Evolutionary conservation across 2,797 vertebrate species (phyloP), one percentile per base, ranked within the genome.

Genomic region (Otolemur crassicaudatus): DNA sequence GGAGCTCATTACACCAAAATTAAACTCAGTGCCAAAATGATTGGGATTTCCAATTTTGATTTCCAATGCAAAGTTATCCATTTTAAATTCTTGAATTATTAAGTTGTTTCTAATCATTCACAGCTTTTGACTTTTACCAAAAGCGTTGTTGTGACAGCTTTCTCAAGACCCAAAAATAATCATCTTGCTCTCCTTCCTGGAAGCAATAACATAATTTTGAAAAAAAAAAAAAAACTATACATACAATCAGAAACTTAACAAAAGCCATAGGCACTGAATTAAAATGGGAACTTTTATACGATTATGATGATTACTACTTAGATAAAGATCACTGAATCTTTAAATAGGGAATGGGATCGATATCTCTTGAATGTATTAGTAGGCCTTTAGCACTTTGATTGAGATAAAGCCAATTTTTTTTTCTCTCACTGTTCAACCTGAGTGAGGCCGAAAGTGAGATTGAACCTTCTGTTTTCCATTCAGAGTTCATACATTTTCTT

Each of bases 1-100:
- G 69, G 49, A 23, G 17, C 49, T 67, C 34, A 31, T 86, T 72
- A 29, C 20, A 94, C 87, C 95, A 90, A 95, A 95, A 96, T 93
- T 82, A 94, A 90, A 87, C 60, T 12, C 58, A 53, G 25, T 86
- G 69, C 46, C 95, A 94, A 89, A 86, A 81, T 86, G 70, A 87
- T 61, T 95, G 82, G 65, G 58, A 94, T 88, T 90, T 97, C 63
- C 81, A 93, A 70, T 96, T 83, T 67, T 89, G 76, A 94, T 97
- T 97, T 97, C 60, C 82, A 96, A 87, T 92, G 75, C 67, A 94
- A 96, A 97, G 90, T 79, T 94, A 96, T 96, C 23, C 53, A 87
- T 97, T 98, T 94, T 46, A 96, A 97, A 92, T 97, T 98, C 94
- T 97, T 96, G 94, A 96, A 96, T 97, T 97, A 85, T 98, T 97